Percentiles rank a stretch among this genome's conserved stretches.
Evolutionary conservation across 1,140 invertebrate species (phyloP).

Genomic region (Cydia fagiglandana): DNA sequence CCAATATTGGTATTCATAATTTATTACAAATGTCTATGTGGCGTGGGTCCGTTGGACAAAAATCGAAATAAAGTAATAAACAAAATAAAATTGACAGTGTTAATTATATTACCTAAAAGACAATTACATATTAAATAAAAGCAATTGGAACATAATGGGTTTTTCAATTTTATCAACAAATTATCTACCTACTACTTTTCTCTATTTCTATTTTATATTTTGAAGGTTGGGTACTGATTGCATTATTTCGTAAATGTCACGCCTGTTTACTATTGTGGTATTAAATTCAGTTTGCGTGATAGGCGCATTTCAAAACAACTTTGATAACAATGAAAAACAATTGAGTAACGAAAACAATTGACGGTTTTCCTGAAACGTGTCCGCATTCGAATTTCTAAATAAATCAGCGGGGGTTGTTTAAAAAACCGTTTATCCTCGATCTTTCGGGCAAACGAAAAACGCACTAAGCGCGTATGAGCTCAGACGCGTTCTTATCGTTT

Average conservation of each 20-base stretch:
- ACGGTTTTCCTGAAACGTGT: constrained; percentile 32
- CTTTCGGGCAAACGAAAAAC: background rate
- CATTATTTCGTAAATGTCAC: too few relatives aligned
- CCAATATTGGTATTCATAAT: constrained; percentile 14
- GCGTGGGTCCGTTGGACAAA: background rate
- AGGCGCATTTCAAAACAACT: background rate
- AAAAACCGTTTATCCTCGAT: constrained; percentile 60
- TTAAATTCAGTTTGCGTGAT: background rate
- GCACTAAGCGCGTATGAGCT: constrained; percentile 2
- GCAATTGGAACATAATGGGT: background rate
- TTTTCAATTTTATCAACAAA: too few relatives aligned
- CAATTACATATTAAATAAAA: background rate
- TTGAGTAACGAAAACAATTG: constrained; percentile 10
- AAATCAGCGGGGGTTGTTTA: constrained; percentile 61
- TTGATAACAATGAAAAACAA: constrained; percentile 2
- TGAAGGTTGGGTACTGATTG: too few relatives aligned
- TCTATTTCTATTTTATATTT: too few relatives aligned
- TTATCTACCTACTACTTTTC: too few relatives aligned
- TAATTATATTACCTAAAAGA: background rate
- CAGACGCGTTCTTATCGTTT: constrained; percentile 30
- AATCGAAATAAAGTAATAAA: background rate
- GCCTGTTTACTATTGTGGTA: background rate
- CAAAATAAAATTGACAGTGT: background rate
- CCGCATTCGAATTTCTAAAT: constrained; percentile 46
- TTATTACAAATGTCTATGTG: background rate